Evolutionary conservation across 2,888 invertebrate species (phyloP).

Genomic region (Tethea ocularis): DNA sequence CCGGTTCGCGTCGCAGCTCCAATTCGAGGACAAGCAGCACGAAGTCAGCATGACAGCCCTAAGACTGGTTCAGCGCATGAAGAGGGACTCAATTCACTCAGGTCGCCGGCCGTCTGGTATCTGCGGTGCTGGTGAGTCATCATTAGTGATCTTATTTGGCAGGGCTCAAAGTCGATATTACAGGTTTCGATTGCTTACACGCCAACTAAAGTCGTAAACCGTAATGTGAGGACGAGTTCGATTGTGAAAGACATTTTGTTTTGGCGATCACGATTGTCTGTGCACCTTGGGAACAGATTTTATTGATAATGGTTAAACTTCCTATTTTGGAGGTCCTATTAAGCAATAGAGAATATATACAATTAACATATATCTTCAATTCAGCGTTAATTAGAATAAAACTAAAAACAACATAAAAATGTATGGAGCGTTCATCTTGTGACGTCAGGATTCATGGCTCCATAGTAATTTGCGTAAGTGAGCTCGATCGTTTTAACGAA

Average conservation of each 20-base stretch:
- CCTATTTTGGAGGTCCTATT: not conserved
- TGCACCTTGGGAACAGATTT: conserved; percentile 1
- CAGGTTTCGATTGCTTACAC: conserved; percentile 2
- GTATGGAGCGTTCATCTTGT: too few species aligned
- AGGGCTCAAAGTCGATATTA: conserved; percentile 1
- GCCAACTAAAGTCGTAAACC: conserved; percentile 3
- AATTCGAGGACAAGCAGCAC: conserved; percentile 96
- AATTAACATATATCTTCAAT: too few species aligned
- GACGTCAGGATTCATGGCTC: too few species aligned
- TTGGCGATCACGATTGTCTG: conserved; percentile 1
- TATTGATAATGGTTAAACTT: not conserved
- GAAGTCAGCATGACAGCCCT: conserved; percentile 98
- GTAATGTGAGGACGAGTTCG: conserved; percentile 5
- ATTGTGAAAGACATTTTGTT: not conserved
- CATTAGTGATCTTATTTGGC: conserved; percentile 4
- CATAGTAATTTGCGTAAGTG: too few species aligned
- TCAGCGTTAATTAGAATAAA: too few species aligned
- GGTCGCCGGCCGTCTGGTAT: conserved; percentile 98
- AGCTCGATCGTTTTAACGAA: too few species aligned
- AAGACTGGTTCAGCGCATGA: conserved; percentile 98
- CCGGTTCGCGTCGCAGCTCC: conserved; percentile 96
- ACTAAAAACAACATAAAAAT: too few species aligned
- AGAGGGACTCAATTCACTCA: conserved; percentile 97
- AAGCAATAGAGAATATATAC: not conserved
- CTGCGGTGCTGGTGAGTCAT: conserved; percentile 94